Percentiles rank a stretch among this genome's conserved stretches.
These are phyloP conservation scores for Pantelozetes paolii DNA, from an alignment of 2,888 invertebrate genomes.

Conservation along the genomic window DNA sequence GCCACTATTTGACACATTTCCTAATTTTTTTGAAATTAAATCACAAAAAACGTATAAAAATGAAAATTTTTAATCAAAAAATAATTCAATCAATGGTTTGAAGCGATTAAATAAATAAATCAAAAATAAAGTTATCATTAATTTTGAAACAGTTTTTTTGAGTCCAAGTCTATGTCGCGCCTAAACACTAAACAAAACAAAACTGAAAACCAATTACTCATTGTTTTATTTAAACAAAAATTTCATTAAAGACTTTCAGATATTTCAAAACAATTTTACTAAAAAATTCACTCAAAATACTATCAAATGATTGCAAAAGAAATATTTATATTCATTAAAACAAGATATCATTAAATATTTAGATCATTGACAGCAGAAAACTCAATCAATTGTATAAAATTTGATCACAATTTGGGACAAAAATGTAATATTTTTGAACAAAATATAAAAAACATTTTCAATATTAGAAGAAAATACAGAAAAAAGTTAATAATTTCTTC, in stretches of 20 bases:
- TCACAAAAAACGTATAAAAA: neutral
- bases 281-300: neutral
- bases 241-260: neutral
- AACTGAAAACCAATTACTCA: neutral
- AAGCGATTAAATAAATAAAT: constrained; percentile 8
- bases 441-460: neutral
- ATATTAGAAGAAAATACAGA: neutral
- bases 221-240: neutral
- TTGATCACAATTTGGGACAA: neutral
- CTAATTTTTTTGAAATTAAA: neutral
- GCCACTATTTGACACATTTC: constrained; percentile 27
- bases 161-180: neutral
- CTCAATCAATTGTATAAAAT: constrained; percentile 3
- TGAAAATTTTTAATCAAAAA: neutral
- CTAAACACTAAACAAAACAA: neutral
- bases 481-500: neutral
- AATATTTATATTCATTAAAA: neutral
- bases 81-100: constrained; percentile 9
- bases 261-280: neutral
- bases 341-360: constrained; percentile 13
- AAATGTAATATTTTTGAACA: constrained; percentile 4
- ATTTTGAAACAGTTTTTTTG: neutral
- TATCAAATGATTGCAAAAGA: neutral
- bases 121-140: constrained; percentile 19
- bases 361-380: constrained; percentile 17